Evolutionary conservation across 2,113 vertebrate genomes (phyloP).

Genomic region (Ptilorrhoa leucosticta): DNA sequence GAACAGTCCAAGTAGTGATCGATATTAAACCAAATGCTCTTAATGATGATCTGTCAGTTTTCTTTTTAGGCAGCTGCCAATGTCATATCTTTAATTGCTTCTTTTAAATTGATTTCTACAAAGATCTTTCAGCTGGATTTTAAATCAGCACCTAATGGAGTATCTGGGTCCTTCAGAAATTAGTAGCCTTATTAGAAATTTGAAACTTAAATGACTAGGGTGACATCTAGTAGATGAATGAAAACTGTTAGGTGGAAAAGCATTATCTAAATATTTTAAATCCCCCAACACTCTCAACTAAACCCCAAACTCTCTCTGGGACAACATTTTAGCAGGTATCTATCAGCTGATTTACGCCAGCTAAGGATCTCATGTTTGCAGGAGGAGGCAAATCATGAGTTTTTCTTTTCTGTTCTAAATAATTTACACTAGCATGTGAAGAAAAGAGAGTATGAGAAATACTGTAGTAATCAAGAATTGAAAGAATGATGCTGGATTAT

Average conservation of each 20-base stretch:
- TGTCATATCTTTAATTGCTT: neutral
- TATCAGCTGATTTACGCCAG: neutral
- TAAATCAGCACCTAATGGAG: neutral
- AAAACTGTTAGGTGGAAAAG: neutral
- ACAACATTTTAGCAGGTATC: neutral
- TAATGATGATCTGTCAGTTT: neutral
- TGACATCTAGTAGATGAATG: neutral
- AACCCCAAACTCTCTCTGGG: neutral
- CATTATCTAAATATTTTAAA: neutral
- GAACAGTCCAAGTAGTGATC: neutral
- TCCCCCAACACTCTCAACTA: neutral
- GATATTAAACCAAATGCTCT: neutral
- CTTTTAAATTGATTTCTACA: neutral
- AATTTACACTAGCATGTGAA: neutral
- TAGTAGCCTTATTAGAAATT: neutral
- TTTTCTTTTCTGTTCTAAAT: neutral
- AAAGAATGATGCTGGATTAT: neutral
- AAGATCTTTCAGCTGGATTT: neutral
- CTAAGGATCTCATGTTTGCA: neutral
- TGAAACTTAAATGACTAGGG: neutral
- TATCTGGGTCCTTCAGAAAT: neutral
- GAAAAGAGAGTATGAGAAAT: neutral
- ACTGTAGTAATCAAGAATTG: neutral
- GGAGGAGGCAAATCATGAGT: neutral
- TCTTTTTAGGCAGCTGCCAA: neutral